These are phyloP conservation scores for Papio anubis DNA, from an alignment of 2,113 vertebrate genomes.

Conservation along the genomic window DNA sequence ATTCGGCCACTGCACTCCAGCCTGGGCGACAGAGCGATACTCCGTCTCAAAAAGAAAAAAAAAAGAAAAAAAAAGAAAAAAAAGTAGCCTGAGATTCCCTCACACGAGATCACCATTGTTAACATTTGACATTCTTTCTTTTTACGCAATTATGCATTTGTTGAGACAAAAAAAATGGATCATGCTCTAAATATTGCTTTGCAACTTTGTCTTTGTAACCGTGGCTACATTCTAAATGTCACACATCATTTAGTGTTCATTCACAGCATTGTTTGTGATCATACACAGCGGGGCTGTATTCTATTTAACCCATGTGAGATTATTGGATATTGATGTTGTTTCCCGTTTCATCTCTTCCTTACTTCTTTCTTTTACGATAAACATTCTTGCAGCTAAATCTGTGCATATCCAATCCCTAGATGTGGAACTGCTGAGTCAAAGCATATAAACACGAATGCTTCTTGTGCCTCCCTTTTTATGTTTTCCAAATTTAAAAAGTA, in stretches of 20 bases:
- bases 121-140: neutral
- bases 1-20: too few species aligned
- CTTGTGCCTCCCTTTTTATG: neutral
- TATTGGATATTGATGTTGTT: neutral
- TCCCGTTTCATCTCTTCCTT: neutral
- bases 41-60: too few species aligned
- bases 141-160: neutral
- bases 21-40: too few species aligned
- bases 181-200: neutral
- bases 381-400: neutral
- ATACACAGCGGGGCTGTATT: neutral
- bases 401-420: too few species aligned
- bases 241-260: accelerated
- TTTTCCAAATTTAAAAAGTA: slow-evolving; percentile 35
- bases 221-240: neutral
- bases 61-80: neutral
- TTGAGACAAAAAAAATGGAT: neutral
- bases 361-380: neutral
- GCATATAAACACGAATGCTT: neutral
- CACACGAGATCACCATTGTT: neutral
- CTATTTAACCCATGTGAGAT: neutral
- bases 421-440: neutral
- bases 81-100: neutral
- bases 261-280: neutral
- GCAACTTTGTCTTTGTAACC: neutral